Conservation (phyloP, 1,140 invertebrate species). For the Pectinophora gossypiella region DNA sequence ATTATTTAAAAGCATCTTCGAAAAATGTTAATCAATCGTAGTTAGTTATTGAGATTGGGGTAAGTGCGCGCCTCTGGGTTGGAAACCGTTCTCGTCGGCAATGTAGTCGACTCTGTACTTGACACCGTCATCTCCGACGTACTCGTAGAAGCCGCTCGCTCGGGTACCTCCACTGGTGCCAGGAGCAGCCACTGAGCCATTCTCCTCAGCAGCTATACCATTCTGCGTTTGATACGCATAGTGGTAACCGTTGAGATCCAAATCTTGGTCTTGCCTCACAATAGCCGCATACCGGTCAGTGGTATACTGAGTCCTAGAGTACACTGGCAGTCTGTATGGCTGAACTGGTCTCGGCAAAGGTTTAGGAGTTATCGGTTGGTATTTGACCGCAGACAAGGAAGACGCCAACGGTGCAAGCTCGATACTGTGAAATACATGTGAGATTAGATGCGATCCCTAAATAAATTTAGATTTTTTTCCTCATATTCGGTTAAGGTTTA, state of each 20-base stretch:
- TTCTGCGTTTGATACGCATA: conserved; percentile 61
- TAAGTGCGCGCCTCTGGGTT: conserved; percentile 76
- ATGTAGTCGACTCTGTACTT: conserved; percentile 78
- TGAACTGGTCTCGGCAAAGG: neutral
- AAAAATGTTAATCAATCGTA: too few relatives aligned
- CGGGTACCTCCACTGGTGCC: conserved; percentile 81
- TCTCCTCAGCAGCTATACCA: conserved; percentile 60
- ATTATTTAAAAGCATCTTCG: too few relatives aligned
- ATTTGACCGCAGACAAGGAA: neutral
- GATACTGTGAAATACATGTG: too few relatives aligned
- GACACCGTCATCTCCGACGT: conserved; percentile 75
- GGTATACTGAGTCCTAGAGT: conserved; percentile 14
- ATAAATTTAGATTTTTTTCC: too few relatives aligned
- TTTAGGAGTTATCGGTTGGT: neutral
- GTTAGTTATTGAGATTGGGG: too few relatives aligned
- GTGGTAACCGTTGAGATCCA: conserved; percentile 46
- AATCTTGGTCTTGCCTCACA: conserved; percentile 46
- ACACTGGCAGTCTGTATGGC: neutral
- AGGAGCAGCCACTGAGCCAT: conserved; percentile 67
- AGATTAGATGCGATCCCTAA: too few relatives aligned
- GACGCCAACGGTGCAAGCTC: neutral
- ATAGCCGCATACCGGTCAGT: conserved; percentile 42
- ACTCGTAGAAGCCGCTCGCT: conserved; percentile 78
- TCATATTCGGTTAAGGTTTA: too few relatives aligned
- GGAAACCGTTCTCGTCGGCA: conserved; percentile 81